Conservation (phyloP, 2,113 vertebrate genomes). For the Epinephelus moara region DNA sequence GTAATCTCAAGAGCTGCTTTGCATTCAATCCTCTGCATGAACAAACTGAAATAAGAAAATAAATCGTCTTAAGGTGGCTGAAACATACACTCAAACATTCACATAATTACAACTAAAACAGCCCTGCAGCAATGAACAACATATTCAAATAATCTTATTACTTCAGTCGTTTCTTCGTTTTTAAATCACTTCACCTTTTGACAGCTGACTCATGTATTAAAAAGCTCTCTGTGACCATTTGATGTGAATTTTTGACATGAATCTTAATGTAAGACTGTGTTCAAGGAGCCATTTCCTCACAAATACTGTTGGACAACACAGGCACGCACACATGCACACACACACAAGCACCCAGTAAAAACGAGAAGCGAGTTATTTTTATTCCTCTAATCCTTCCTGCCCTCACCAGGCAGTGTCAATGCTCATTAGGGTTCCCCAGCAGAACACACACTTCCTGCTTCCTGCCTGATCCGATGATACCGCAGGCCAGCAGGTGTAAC, state of each 20-base stretch:
- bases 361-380: constrained; percentile 74
- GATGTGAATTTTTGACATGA: background rate
- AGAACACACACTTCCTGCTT: constrained; percentile 67
- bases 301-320: background rate
- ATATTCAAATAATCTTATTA: background rate
- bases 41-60: background rate
- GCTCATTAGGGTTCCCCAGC: constrained; percentile 68
- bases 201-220: background rate
- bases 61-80: background rate
- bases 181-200: background rate
- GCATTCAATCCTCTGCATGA: background rate
- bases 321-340: background rate
- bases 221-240: background rate
- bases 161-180: background rate
- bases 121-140: background rate
- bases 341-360: constrained; percentile 28
- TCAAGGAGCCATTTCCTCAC: constrained; percentile 13
- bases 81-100: background rate
- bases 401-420: constrained; percentile 69
- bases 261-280: background rate
- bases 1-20: background rate
- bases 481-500: constrained; percentile 8
- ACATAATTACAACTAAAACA: background rate
- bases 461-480: constrained; percentile 46
- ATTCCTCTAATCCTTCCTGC: constrained; percentile 77